Evolutionary conservation across 2,888 invertebrate genomes (phyloP).

Genomic region (Ommatoiulus sabulosus): DNA sequence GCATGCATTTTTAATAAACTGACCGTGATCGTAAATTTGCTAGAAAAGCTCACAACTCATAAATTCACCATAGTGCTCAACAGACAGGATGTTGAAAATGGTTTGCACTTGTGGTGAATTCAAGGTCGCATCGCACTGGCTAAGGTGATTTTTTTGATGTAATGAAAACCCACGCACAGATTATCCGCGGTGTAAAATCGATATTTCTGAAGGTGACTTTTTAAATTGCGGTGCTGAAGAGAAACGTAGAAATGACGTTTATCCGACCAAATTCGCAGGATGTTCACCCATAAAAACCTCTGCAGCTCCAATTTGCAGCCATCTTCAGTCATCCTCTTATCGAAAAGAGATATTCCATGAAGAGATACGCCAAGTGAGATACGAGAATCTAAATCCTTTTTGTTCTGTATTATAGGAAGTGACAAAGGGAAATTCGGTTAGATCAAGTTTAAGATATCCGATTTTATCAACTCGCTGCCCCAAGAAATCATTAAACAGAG

Average conservation of each 20-base stretch:
- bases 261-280: slow-evolving; percentile 27
- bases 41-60: too few relatives aligned
- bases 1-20: too few relatives aligned
- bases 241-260: slow-evolving; percentile 42
- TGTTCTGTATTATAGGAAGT: neutral
- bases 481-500: too few relatives aligned
- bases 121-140: neutral
- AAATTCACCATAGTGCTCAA: too few relatives aligned
- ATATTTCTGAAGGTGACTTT: slow-evolving; percentile 38
- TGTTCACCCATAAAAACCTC: slow-evolving; percentile 19
- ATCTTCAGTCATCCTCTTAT: neutral
- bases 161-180: neutral
- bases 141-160: neutral
- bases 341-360: slow-evolving; percentile 45
- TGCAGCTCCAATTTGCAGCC: slow-evolving; percentile 41
- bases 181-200: slow-evolving; percentile 45
- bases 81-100: neutral
- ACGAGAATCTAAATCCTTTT: slow-evolving; percentile 43
- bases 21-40: too few relatives aligned
- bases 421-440: neutral
- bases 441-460: too few relatives aligned
- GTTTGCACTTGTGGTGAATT: neutral
- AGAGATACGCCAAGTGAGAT: slow-evolving; percentile 26
- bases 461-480: too few relatives aligned
- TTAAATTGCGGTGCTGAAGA: slow-evolving; percentile 45